phyloP scores from a whole-genome alignment of 2,113 vertebrate species.

The Eira barbara region DNA sequence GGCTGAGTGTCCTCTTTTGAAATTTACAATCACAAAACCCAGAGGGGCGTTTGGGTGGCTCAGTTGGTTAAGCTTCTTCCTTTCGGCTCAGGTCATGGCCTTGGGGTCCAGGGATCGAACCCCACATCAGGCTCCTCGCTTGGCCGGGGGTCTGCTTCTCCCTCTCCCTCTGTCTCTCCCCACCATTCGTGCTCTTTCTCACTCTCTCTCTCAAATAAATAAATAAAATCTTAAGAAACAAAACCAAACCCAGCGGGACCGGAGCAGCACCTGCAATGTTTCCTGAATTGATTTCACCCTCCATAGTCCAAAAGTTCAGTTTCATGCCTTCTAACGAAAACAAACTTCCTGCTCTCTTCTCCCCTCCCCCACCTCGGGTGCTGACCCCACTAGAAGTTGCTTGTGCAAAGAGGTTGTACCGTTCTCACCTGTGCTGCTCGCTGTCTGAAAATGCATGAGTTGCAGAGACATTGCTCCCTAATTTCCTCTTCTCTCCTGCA shows the following conservation, averaged over 20 bases:
- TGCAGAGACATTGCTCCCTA: background rate
- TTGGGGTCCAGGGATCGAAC: too few relatives aligned
- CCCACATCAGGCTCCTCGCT: background rate
- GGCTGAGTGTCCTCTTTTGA: background rate
- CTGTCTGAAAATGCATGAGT: background rate
- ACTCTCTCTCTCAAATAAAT: background rate
- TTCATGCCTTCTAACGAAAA: background rate
- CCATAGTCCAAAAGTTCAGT: background rate
- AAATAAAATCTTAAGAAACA: background rate
- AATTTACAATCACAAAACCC: background rate
- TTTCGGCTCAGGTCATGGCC: too few relatives aligned
- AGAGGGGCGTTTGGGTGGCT: background rate
- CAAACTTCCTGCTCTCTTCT: background rate
- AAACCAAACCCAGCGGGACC: background rate
- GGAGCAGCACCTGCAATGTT: background rate
- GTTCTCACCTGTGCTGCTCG: background rate
- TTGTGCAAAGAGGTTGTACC: background rate
- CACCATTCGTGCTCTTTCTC: background rate
- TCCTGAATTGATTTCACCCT: background rate
- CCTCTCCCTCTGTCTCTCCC: background rate
- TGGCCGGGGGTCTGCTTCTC: background rate
- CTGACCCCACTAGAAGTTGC: background rate
- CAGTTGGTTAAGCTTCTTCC: too few relatives aligned
- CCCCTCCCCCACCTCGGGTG: too few relatives aligned
- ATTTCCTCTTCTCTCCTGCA: background rate